Percentiles rank a stretch among this genome's conserved stretches.
phyloP scores from a whole-genome alignment of 2,113 vertebrate genomes.

The Myiagra hebetior region DNA sequence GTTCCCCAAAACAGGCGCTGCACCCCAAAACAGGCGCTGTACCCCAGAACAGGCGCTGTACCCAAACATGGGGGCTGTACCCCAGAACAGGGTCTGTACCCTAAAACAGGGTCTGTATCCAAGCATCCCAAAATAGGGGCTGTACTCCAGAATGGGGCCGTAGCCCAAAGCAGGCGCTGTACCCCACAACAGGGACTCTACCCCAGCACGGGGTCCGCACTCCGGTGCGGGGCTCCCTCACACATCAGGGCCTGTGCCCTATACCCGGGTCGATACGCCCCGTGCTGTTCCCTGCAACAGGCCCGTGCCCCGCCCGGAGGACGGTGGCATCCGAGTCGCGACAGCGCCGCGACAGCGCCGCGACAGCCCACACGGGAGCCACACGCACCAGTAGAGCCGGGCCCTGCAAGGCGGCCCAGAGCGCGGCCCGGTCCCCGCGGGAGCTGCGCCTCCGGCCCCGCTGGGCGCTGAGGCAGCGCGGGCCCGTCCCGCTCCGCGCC shows the following conservation, averaged over 20 bases:
- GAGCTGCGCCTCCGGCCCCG: neutral
- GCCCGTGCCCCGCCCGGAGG: neutral
- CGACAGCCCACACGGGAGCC: neutral
- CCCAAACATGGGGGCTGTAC: too few relatives aligned
- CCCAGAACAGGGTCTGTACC: neutral
- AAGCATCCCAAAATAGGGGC: neutral
- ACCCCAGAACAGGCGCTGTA: too few relatives aligned
- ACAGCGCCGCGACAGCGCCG: neutral
- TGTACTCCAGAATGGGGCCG: neutral
- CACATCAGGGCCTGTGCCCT: fast-evolving
- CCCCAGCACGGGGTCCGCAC: neutral
- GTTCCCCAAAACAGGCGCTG: too few relatives aligned
- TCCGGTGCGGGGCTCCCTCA: neutral
- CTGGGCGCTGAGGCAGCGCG: neutral
- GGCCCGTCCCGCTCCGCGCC: neutral
- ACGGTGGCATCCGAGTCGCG: neutral
- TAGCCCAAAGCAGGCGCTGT: too few relatives aligned
- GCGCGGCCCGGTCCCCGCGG: fast-evolving
- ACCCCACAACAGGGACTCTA: neutral
- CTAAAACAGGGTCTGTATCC: neutral
- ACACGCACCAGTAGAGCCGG: too few relatives aligned
- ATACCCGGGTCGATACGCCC: neutral
- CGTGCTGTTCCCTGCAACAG: neutral
- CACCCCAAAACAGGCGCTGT: neutral
- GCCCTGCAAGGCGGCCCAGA: too few relatives aligned